phyloP scores from a whole-genome alignment of 2,888 invertebrate genomes.

The Antheraea assamensis region DNA sequence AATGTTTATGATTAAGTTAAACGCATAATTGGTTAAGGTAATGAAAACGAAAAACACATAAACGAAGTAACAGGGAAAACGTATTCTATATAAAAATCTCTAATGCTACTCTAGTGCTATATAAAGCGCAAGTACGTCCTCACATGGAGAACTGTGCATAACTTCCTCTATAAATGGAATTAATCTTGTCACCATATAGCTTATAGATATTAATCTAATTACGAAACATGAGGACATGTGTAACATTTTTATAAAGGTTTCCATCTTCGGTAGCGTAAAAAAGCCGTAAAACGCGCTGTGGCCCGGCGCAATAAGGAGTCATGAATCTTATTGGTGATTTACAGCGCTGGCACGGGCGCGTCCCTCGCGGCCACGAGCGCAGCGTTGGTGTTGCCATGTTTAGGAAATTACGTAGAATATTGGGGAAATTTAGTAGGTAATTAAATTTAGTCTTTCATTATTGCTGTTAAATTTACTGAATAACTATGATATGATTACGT shows the following conservation, averaged over 20 bases:
- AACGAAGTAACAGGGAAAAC: too few species aligned
- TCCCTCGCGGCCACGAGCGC: constrained; percentile 22
- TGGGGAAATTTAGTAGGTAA: background rate
- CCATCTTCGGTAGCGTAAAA: constrained; percentile 36
- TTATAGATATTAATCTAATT: constrained; percentile 15
- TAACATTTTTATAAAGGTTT: constrained; percentile 29
- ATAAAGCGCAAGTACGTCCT: too few species aligned
- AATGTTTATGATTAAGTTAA: too few species aligned
- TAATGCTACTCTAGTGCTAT: too few species aligned
- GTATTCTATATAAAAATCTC: too few species aligned
- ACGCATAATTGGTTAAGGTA: too few species aligned
- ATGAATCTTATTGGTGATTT: constrained; percentile 68
- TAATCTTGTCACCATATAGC: background rate
- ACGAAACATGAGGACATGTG: constrained; percentile 10
- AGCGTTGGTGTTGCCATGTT: constrained; percentile 12
- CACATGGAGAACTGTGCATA: too few species aligned
- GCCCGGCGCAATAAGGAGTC: constrained; percentile 50
- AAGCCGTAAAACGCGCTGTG: constrained; percentile 37
- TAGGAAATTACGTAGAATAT: background rate
- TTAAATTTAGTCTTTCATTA: background rate
- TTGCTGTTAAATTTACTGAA: background rate
- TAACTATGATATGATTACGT: background rate
- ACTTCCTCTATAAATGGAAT: background rate
- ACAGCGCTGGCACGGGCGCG: constrained; percentile 32
- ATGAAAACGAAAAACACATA: too few species aligned